Percentiles rank a stretch among this genome's conserved stretches.
phyloP scores from a whole-genome alignment of 1,140 invertebrate species.

The Helicoverpa zea region DNA sequence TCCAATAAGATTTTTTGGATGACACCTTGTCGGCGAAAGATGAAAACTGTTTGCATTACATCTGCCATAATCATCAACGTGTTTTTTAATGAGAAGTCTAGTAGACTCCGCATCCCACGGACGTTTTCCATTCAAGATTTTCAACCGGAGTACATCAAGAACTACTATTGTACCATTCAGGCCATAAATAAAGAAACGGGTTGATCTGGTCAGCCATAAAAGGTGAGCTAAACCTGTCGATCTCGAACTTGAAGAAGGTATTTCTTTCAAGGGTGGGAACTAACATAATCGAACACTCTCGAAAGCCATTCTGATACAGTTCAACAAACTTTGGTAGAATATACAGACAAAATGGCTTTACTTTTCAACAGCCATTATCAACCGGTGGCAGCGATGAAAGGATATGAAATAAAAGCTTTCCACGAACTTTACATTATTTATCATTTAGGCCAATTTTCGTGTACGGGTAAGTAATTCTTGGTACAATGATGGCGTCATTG shows the following conservation, averaged over 20 bases:
- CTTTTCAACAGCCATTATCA: constrained; percentile 10
- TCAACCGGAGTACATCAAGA: background rate
- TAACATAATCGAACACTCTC: background rate
- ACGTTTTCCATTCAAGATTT: background rate
- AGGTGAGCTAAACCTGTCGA: background rate
- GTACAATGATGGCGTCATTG: background rate
- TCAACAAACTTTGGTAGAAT: constrained; percentile 8
- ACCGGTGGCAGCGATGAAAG: background rate
- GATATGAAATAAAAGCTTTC: constrained; percentile 15
- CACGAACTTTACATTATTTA: constrained; percentile 29
- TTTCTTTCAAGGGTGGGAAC: constrained; percentile 29
- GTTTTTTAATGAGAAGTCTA: background rate
- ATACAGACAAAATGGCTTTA: background rate
- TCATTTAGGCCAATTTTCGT: constrained; percentile 2
- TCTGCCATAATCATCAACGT: background rate
- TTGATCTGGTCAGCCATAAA: background rate
- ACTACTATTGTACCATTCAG: constrained; percentile 17
- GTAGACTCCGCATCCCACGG: background rate
- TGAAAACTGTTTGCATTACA: background rate
- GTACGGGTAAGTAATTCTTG: background rate
- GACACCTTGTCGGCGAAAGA: no score
- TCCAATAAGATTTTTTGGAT: no score
- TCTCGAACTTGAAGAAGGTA: constrained; percentile 9
- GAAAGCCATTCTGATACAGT: background rate
- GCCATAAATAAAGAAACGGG: constrained; percentile 25